Evolutionary conservation across 2,797 vertebrate genomes (phyloP), one percentile per base, ranked within the genome.

Genomic region (Microctenopoma lineatum): DNA sequence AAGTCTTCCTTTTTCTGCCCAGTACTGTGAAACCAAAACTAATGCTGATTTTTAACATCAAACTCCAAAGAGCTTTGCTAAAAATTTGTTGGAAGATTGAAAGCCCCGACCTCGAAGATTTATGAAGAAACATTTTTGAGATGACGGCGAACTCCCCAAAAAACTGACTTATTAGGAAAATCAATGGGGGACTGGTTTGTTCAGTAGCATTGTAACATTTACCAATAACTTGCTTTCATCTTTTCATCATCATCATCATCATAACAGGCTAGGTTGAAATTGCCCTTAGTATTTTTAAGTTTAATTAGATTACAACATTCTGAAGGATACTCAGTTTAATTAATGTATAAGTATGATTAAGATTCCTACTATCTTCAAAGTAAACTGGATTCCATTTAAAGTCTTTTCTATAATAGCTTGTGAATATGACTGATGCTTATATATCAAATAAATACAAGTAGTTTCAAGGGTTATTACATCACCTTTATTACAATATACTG

Each of bases 61-160:
- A 59, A 74, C 75, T 70, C 69, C 21, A 55, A 47, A 16, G 32
- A 56, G 21, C 9, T 60, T 4, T 13, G 55, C 12, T 21, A 21
- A 53, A 7, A 1, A 4, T 32, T 13, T 12, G 5, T n/a, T 39
- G 5, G 25, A n/a, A 34, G 38, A 61, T 29, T 66, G 10, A 51
- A 73, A 81, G 53, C 3, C 6, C 9, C 70, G 25, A 61, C 4
- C 42, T 71, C 32, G 63, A 16, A 18, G 5, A 32, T 66, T 56
- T 34, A 41, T 32, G 3, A 34, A 5, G 26, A 3, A 39, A 59
- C 55, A 41, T 25, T 25, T 16, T 44, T 61, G 5, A 70, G 16
- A 66, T 4, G 0, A 32, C 5, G 10, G 4, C 32, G 14, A 25
- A 50, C 53, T 26, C 9, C 7, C 13, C 12, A 46, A 42, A 51